These are phyloP conservation scores for Penelope pileata DNA, from an alignment of 2,113 vertebrate genomes.

Conservation along the genomic window DNA sequence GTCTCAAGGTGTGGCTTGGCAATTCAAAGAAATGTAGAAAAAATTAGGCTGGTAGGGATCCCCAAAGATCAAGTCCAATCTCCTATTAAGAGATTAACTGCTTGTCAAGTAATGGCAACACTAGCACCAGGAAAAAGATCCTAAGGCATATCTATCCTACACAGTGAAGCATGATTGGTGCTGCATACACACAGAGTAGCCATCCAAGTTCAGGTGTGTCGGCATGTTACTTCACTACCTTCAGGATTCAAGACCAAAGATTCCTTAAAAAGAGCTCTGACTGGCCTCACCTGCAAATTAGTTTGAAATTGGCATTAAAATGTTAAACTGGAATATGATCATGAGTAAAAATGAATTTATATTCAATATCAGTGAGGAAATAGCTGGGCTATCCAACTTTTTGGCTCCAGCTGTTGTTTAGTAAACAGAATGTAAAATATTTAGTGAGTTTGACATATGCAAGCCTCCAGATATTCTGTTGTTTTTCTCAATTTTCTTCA, in stretches of 20 bases:
- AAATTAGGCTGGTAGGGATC: neutral
- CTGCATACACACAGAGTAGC: neutral
- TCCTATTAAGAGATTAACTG: neutral
- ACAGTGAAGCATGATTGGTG: neutral
- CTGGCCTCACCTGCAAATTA: neutral
- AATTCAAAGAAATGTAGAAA: neutral
- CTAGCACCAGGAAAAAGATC: neutral
- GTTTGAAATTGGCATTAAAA: neutral
- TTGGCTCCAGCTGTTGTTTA: neutral
- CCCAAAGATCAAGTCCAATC: neutral
- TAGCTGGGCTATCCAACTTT: neutral
- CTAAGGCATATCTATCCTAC: neutral
- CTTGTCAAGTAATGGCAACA: neutral
- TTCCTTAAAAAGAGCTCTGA: neutral
- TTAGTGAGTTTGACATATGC: neutral
- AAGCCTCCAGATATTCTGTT: neutral
- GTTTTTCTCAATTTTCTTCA: neutral
- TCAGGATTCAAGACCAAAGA: neutral
- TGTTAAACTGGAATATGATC: neutral
- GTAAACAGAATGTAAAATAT: neutral
- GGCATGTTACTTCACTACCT: neutral
- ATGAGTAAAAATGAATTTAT: neutral
- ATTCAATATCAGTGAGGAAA: neutral
- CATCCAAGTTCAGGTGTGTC: neutral
- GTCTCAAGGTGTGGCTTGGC: neutral